phyloP scores from a whole-genome alignment of 2,888 invertebrate species.

The Nysson spinosus region DNA sequence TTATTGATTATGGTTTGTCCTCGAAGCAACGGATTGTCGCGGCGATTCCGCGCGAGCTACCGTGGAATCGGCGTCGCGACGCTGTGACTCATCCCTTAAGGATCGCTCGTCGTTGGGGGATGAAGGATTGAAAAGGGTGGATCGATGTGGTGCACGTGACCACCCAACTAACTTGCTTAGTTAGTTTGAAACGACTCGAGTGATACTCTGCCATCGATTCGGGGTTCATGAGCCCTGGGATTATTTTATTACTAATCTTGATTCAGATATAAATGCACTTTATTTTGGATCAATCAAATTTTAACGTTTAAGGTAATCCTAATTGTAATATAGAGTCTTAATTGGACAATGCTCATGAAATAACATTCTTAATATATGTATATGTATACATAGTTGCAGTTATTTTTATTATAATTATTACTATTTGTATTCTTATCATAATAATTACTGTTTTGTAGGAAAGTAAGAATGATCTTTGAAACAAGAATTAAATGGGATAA shows the following conservation, averaged over 20 bases:
- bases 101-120: constrained; percentile 11
- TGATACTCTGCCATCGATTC: constrained; percentile 3
- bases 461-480: no score
- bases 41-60: constrained; percentile 8
- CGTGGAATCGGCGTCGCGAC: constrained; percentile 32
- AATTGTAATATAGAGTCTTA: no score
- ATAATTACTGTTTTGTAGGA: no score
- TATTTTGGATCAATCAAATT: no score
- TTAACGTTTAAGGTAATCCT: no score
- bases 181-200: constrained; percentile 17
- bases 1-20: constrained; percentile 14
- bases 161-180: constrained; percentile 16
- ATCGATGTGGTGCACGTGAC: constrained; percentile 34
- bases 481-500: no score
- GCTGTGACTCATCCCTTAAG: constrained; percentile 40
- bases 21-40: constrained; percentile 19
- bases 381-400: no score
- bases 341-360: no score
- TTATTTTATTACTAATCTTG: not conserved
- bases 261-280: not conserved
- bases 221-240: not conserved
- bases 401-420: no score
- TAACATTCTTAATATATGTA: no score
- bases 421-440: no score
- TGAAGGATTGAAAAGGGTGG: constrained; percentile 23